Evolutionary conservation across 2,797 vertebrate genomes (phyloP), one percentile per base, ranked within the genome.

Genomic region (Triplophysa bombifrons): DNA sequence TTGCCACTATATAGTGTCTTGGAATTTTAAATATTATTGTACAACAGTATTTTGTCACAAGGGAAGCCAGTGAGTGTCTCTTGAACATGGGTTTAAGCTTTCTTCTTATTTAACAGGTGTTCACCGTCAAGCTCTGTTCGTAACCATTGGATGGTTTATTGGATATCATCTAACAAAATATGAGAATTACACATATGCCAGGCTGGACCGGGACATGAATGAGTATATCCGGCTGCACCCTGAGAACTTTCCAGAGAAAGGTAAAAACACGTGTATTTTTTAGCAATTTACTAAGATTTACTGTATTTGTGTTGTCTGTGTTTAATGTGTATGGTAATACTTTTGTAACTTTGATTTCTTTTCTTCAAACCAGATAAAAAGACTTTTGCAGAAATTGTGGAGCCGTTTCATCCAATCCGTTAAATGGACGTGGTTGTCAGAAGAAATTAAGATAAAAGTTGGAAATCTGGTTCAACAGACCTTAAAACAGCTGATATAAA

Each of bases 161-260:
- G 98, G 98, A 16, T 98, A 99, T 89, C 94, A 94, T 38, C 0
- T 95, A 0, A 63, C 86, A 1, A 99, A 94, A 82, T 84, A 88
- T 10, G 83, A 91, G 17, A 92, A 95, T 3, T 99, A 96, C 81
- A 0, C 74, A 0, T 82, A 90, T 0, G 96, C 98, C 71, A 91
- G 72, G 65, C 56, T 68, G 66, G 97, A 99, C 85, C 90, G 90
- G 12, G 96, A 98, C 0, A 89, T 98, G 90, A 82, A 84, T 0
- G 92, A 92, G 48, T 99, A 99, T 7, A 3, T 96, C 0, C 89
- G 71, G 77, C 88, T 80, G 0, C 95, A 98, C 83, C 95, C 96
- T 0, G 91, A 88, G 1, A 91, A 93, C 3, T 97, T 98, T 82
- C 66, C 83, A 51, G 0, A 20, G 19, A 83, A 90, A 90, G 95